Base-by-base conservation (phyloP, 2,113 vertebrate species). In the Plotosus lineatus region DNA sequence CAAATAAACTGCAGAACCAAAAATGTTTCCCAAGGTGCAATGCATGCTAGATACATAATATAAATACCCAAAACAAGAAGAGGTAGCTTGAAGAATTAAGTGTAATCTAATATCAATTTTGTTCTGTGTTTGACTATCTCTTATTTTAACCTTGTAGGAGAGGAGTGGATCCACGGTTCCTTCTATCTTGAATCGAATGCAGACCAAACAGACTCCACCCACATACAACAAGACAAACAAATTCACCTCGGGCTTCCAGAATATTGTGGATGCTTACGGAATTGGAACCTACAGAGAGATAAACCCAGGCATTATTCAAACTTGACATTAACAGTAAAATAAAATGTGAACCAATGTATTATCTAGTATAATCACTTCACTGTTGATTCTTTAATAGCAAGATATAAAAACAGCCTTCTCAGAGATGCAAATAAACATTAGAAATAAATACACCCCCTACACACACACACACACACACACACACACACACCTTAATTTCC, bases 181-280 rank as follows among this genome's bases (percentile, higher is more conserved):
- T 1, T 98, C 98, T 38, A 98, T 99, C 83, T 90, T 99, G 86
- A 99, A 96, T 0, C 88, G 94, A 77, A 88, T 99, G 90, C 94
- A 95, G 33, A 96, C 96, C 68, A 97, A 92, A 85, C 93, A 96
- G 87, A 94, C 95, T 68, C 97, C 98, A 21, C 98, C 98, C 26
- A 99, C 98, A 14, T 99, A 95, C 90, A 99, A 99, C 87, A 96
- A 97, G 86, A 98, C 96, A 87, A 99, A 98, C 88, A 98, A 98
- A 79, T 99, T 99, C 89, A 99, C 97, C 7, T 94, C 94, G 8
- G 97, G 97, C 33, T 99, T 99, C 89, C 98, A 99, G 92, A 97
- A 95, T 86, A 98, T 99, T 0, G 97, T 99, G 0, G 96, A 99
- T 48, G 97, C 98, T 0, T 99, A 99, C 0, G 98, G 98, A 4